phyloP scores from a whole-genome alignment of 2,797 vertebrate species.

The Schizothorax lantsangensis region DNA sequence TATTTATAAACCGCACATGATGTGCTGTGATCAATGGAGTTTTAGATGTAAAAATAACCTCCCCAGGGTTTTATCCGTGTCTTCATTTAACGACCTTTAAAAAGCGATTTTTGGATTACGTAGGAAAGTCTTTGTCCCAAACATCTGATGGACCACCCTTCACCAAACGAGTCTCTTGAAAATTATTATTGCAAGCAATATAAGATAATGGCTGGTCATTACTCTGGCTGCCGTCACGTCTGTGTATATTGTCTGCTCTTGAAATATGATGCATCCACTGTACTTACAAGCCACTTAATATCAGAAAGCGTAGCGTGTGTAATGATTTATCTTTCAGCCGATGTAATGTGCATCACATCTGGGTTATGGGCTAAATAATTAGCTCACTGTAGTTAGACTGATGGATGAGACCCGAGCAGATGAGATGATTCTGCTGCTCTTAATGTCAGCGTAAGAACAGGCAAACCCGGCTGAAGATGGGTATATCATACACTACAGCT shows the following conservation, averaged over 20 bases:
- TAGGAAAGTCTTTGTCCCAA: conserved; percentile 59
- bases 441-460: conserved; percentile 42
- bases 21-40: not conserved
- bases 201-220: conserved; percentile 69
- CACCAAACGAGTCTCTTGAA: conserved; percentile 62
- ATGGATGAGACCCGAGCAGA: conserved; percentile 53
- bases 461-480: conserved; percentile 1
- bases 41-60: conserved; percentile 19
- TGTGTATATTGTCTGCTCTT: conserved; percentile 61
- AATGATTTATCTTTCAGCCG: conserved; percentile 66
- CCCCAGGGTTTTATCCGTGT: conserved; percentile 44
- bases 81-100: conserved; percentile 64
- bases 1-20: conserved; percentile 18
- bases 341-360: conserved; percentile 62
- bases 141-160: conserved; percentile 64
- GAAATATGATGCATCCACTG: conserved; percentile 65
- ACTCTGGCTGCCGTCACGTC: conserved; percentile 65
- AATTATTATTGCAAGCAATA: conserved; percentile 68
- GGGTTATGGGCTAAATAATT: conserved; percentile 65
- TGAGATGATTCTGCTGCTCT: conserved; percentile 40
- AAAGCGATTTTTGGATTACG: conserved; percentile 65
- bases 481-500: not conserved
- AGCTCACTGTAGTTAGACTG: conserved; percentile 62
- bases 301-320: conserved; percentile 61
- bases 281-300: conserved; percentile 68